phyloP scores from a whole-genome alignment of 2,797 vertebrate species.

The Etheostoma perlongum region DNA sequence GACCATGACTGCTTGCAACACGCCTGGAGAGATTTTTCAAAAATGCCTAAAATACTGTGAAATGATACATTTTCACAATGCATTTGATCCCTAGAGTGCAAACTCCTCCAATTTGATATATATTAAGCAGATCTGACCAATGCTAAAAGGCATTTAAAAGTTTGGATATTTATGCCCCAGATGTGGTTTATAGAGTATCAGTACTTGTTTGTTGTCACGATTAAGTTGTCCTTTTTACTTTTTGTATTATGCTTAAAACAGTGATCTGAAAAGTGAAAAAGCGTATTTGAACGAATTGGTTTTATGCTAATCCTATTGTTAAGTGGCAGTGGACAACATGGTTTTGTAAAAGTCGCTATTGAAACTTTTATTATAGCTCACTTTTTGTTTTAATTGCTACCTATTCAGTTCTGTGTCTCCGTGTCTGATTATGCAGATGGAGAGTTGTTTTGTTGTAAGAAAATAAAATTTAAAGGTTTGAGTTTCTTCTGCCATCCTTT shows the following conservation, averaged over 20 bases:
- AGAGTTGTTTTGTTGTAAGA: slow-evolving; percentile 77
- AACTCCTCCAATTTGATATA: slow-evolving; percentile 25
- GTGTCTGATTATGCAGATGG: slow-evolving; percentile 49
- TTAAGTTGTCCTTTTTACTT: slow-evolving; percentile 72
- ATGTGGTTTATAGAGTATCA: slow-evolving; percentile 55
- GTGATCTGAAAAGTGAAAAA: slow-evolving; percentile 38
- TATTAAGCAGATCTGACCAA: slow-evolving; percentile 25
- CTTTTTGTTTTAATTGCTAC: slow-evolving; percentile 68
- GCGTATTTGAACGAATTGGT: slow-evolving; percentile 40
- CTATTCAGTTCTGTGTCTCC: slow-evolving; percentile 55
- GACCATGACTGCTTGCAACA: slow-evolving; percentile 44
- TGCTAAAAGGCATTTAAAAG: slow-evolving; percentile 29
- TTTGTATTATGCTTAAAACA: slow-evolving; percentile 61
- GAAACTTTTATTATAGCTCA: slow-evolving; percentile 56
- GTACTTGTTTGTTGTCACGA: slow-evolving; percentile 54
- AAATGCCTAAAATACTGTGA: slow-evolving; percentile 4
- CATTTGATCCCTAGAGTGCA: background rate
- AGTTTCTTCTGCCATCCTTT: background rate
- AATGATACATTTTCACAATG: slow-evolving; percentile 3
- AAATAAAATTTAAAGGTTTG: slow-evolving; percentile 52
- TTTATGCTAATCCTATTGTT: slow-evolving; percentile 61
- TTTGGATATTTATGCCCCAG: slow-evolving; percentile 61
- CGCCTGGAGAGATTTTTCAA: slow-evolving; percentile 15
- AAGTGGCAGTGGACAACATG: slow-evolving; percentile 42
- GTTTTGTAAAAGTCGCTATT: slow-evolving; percentile 71